phyloP scores from a whole-genome alignment of 2,113 vertebrate species.

The Arothron firmamentum region DNA sequence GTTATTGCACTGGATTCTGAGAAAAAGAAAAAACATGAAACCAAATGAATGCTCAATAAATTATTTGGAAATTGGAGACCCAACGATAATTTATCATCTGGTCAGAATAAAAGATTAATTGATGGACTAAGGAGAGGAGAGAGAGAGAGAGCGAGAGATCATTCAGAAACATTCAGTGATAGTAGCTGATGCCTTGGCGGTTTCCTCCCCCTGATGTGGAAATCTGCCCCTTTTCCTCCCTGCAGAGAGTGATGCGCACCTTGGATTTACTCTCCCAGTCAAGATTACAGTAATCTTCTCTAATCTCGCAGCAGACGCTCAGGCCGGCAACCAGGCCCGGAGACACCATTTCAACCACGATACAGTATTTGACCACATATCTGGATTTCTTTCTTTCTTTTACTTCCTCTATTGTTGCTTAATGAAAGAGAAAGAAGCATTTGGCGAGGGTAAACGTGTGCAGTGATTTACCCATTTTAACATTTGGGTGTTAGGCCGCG shows the following conservation, averaged over 20 bases:
- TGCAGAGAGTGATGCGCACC: slow-evolving; percentile 59
- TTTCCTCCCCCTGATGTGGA: not conserved
- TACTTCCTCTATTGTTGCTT: no score
- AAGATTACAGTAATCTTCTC: slow-evolving; percentile 70
- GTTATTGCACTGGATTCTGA: no score
- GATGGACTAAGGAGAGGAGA: not conserved
- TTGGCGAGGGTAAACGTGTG: not conserved
- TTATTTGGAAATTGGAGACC: no score
- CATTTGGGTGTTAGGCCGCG: no score
- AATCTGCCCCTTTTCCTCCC: not conserved
- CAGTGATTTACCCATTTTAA: slow-evolving; percentile 33
- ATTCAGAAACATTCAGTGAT: no score
- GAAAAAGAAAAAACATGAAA: no score
- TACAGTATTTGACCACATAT: no score
- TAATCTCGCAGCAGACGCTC: slow-evolving; percentile 58
- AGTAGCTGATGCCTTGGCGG: no score
- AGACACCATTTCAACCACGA: not conserved
- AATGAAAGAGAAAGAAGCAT: not conserved
- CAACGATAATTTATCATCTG: not conserved
- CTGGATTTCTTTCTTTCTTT: no score
- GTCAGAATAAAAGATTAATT: not conserved
- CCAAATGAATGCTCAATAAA: no score
- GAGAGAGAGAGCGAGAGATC: no score
- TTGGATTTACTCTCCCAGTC: slow-evolving; percentile 55
- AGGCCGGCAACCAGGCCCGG: slow-evolving; percentile 11